Evolutionary conservation across 2,888 invertebrate genomes (phyloP), one percentile per base, ranked within the genome.

Genomic region (Andrena hattorfiana): DNA sequence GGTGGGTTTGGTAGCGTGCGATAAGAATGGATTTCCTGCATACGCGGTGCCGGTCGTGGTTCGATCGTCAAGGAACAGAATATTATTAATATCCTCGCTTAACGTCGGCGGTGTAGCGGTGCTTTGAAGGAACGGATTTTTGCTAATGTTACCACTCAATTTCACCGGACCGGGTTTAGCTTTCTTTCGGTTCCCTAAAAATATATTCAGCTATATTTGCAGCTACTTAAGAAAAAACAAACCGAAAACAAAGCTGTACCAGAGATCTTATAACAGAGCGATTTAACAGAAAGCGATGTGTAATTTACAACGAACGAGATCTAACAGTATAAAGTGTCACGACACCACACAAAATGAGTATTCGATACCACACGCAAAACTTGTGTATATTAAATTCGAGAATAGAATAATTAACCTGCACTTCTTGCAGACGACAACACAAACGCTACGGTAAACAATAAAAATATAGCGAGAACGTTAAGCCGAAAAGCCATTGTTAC

Each of bases 341-440:
- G 4, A 13, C 13, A 60, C 23, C 7, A 48, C 23, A 2, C 23
- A 7, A 48, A 63, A 13, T n/a, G 30, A 23, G 3, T 7, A 48
- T 2, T 30, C 30, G 1, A 10, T 56, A 7, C 2, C 7, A 4
- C 10, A 20, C 10, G 42, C 13, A 23, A 30, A 8, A 10, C 16
- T 23, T 23, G 23, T 10, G 20, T 54, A 51, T 16, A 54, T 54
- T 20, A 48, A 42, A 67, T 48, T 16, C 4, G 16, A 81, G 64
- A 35, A 51, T 64, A 26, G 51, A 5, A 80, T 62, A 59, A 63
- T 70, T 68, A 60, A 87, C 87, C 78, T 88, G 84, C 49, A 48
- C 32, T 23, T 42, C 70, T 68, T 13, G 63, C 13, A 0, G 60
- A 16, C 42, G 42, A 42, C 20, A 68, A 48, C 16, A 66, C 51